Conservation (phyloP, 1,140 invertebrate genomes). For the Diabrotica virgifera region DNA sequence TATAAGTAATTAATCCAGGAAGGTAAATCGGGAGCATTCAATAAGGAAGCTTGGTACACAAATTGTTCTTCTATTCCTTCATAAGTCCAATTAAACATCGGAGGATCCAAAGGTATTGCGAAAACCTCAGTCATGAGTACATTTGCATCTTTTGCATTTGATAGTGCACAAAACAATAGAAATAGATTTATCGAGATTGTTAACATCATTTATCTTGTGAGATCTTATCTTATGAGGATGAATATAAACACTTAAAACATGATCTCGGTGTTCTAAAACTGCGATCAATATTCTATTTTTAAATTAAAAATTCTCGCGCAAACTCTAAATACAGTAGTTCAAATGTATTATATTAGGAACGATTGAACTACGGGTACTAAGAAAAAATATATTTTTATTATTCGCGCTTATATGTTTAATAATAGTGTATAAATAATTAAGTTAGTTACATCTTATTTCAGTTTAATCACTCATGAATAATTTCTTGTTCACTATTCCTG, state of each 20-base stretch:
- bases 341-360: neutral
- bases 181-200: too few relatives aligned
- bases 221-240: too few relatives aligned
- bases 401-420: too few relatives aligned
- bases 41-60: conserved; percentile 64
- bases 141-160: conserved; percentile 33
- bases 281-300: conserved; percentile 7
- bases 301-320: neutral
- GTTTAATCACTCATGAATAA: too few relatives aligned
- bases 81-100: conserved; percentile 67
- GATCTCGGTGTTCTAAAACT: neutral
- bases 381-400: too few relatives aligned
- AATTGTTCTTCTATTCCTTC: conserved; percentile 62
- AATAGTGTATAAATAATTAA: too few relatives aligned
- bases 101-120: conserved; percentile 59
- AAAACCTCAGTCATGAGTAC: conserved; percentile 64
- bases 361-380: too few relatives aligned
- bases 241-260: too few relatives aligned
- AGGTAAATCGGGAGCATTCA: conserved; percentile 75
- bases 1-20: conserved; percentile 80
- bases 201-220: too few relatives aligned
- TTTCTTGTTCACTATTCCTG: too few relatives aligned
- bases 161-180: neutral
- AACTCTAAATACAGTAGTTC: conserved; percentile 1
- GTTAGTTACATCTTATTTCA: too few relatives aligned